Evolutionary conservation across 2,888 invertebrate species (phyloP).

Genomic region (Amiota mariae): DNA sequence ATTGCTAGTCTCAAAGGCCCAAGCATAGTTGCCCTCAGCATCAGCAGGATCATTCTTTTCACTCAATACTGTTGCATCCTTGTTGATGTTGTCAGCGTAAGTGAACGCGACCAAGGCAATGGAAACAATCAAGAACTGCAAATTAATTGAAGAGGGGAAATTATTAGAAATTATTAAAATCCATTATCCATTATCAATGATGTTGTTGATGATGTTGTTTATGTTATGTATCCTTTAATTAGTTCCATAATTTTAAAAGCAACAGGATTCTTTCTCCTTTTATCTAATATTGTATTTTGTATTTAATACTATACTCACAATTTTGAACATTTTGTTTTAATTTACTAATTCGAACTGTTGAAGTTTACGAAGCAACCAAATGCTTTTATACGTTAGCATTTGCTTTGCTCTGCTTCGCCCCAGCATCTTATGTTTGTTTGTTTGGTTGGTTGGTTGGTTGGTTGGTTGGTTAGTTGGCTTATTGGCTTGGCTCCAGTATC

Average conservation of each 20-base stretch:
- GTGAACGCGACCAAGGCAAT: slow-evolving; percentile 62
- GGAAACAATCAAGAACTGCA: slow-evolving; percentile 55
- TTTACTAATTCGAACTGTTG: slow-evolving; percentile 64
- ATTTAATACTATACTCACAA: slow-evolving; percentile 48
- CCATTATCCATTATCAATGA: neutral
- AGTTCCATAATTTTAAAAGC: neutral
- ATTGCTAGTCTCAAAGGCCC: slow-evolving; percentile 76
- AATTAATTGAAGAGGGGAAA: slow-evolving; percentile 3
- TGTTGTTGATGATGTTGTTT: no score
- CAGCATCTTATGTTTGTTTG: slow-evolving; percentile 11
- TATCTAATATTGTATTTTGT: neutral
- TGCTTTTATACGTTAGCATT: slow-evolving; percentile 58
- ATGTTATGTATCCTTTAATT: neutral
- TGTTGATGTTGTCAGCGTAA: slow-evolving; percentile 69
- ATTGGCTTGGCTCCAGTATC: no score
- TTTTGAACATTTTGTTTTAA: slow-evolving; percentile 43
- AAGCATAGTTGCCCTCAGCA: slow-evolving; percentile 73
- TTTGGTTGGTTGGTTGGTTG: neutral
- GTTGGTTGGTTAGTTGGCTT: no score
- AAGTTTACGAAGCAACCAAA: slow-evolving; percentile 49
- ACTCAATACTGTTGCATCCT: slow-evolving; percentile 72
- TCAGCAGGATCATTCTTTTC: slow-evolving; percentile 71
- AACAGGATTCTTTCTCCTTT: no score
- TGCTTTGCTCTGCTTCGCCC: slow-evolving; percentile 31
- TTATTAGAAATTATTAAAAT: neutral